Percentiles rank a stretch among this genome's conserved stretches.
Evolutionary conservation across 2,113 vertebrate species (phyloP).

Genomic region (Actenoides lindsayi): DNA sequence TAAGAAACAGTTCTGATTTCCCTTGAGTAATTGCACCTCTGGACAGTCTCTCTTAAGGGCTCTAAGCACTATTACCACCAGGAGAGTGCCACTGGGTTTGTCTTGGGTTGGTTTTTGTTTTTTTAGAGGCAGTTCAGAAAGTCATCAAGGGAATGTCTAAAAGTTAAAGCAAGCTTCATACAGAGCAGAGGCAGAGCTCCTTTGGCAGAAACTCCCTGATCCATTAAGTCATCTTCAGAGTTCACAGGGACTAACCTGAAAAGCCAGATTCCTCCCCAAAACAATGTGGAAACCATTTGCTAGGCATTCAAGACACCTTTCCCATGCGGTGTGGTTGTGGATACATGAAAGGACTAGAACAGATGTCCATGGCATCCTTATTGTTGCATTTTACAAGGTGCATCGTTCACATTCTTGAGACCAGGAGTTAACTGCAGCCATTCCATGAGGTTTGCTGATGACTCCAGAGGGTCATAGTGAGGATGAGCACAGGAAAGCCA

Average conservation of each 20-base stretch:
- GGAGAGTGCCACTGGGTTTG: not conserved
- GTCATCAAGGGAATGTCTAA: not conserved
- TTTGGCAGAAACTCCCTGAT: not conserved
- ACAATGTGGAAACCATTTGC: not conserved
- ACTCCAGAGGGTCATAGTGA: not conserved
- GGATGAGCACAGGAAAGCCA: not conserved
- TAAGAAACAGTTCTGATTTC: not conserved
- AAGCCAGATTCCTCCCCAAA: not conserved
- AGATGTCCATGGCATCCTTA: not conserved
- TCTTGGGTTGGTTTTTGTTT: not conserved
- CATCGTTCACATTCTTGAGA: not conserved
- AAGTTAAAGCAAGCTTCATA: not conserved
- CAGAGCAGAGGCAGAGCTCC: not conserved
- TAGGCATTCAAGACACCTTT: not conserved
- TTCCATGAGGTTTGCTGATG: not conserved
- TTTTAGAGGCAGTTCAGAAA: not conserved
- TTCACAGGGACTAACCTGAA: not conserved
- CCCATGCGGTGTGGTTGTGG: not conserved
- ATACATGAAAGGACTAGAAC: not conserved
- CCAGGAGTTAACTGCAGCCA: not conserved
- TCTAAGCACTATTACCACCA: not conserved
- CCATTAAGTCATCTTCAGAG: not conserved
- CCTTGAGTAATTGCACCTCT: not conserved
- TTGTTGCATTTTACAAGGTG: not conserved
- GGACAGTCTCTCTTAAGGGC: not conserved